Evolutionary conservation across 2,888 invertebrate species (phyloP), one percentile per base, ranked within the genome.

Genomic region (Sympetrum striolatum): DNA sequence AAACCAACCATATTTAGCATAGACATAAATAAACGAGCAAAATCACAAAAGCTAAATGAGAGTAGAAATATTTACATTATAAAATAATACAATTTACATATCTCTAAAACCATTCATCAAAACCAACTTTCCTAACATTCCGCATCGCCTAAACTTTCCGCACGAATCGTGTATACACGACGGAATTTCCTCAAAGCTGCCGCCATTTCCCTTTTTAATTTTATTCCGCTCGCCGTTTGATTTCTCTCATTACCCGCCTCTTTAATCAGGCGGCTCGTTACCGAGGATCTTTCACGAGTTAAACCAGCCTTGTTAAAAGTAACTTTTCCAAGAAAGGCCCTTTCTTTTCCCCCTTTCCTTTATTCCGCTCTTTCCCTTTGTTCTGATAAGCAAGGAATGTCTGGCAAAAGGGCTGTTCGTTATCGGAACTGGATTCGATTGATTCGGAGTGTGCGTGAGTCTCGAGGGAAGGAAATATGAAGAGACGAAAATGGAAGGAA

Each of bases 291-390:
- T 37, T 8, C 64, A 18, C 35, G 14, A 64, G 39, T 60, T 60
- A 58, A 58, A 86, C 18, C 8, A 86, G n/a, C 37, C 86, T 64
- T 37, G 86, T 60, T 86, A 86, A 60, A 48, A 81, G 81, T 81
- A 81, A 81, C 81, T 86, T 86, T 86, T 31, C 60, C 37, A 14
- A 79, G 31, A 82, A 86, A 64, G 53, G 18, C 37, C 60, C 37
- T 86, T 64, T 60, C 58, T 37, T 86, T 37, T 31, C 37, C 6
- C 35, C 58, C 53, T 35, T 81, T 81, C 25, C 53, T 53, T 81
- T 53, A 5, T 18, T 80, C 48, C 81, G 3, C 53, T 53, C 44
- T 44, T n/a, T 53, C 53, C 73, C 73, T 73, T 73, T 80, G 39
- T 80, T 22, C 37, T n/a, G 37, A 80, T 80, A 80, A 80, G n/a